Evolutionary conservation across 2,888 invertebrate species (phyloP), one percentile per base, ranked within the genome.

Genomic region (Caenorhabditis sinica): DNA sequence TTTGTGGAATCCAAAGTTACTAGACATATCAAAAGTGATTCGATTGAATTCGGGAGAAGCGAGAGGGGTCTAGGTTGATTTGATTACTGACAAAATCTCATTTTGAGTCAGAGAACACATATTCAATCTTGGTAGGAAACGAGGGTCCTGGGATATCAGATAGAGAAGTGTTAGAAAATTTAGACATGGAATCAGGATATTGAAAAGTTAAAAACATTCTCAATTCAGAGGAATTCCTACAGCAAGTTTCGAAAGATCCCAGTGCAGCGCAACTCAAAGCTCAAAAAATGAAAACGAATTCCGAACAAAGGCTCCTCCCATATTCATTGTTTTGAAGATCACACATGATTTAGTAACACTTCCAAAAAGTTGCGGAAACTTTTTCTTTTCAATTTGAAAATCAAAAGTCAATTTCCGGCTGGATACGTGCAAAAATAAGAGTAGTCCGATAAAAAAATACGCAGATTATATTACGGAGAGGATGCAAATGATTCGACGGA

Each of bases 401-500:
- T 28, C 60, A 58, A 45, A 30, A 56, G 53, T 61, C 61, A 73
- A 73, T 63, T 73, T 49, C 56, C 49, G 45, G 56, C 49, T 63
- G 73, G 33, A 66, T 66, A 71, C 71, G 53, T 71, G 58, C 58
- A 56, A 36, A 20, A 20, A 56, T 60, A 30, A 1, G 73, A 56
- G 58, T 56, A 71, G 53, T 53, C 25, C 40, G 25, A 71, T 66
- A 25, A 45, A 66, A 66, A 66, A 66, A 30, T 49, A 66, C 49
- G 28, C n/a, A 30, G 66, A 51, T 49, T 72, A 71, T 56, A 15
- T 20, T 28, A 40, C 25, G 25, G n/a, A 73, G 51, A 73, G 73
- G 63, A 73, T 60, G 40, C 58, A 72, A 72, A 58, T 60, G 25
- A 49, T 49, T 69, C 30, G 53, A 69, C 36, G 43, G 49, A 71